These are phyloP conservation scores for Passer domesticus DNA, from an alignment of 2,113 vertebrate genomes.

Conservation along the genomic window DNA sequence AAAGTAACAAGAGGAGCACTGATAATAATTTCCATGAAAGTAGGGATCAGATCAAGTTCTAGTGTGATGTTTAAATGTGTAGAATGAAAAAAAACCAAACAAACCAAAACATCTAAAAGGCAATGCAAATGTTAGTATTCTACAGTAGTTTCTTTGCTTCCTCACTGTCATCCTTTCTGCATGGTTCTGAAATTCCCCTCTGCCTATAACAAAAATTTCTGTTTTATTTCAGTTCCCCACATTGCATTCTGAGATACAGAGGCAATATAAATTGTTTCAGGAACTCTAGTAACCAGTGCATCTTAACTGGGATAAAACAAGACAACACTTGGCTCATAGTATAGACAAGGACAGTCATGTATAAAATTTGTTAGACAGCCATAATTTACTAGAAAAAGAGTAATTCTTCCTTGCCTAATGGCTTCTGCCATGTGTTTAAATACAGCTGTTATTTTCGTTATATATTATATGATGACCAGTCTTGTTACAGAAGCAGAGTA, in stretches of 20 bases:
- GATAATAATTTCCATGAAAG: not conserved
- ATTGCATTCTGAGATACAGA: not conserved
- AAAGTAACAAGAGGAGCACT: not conserved
- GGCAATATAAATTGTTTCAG: not conserved
- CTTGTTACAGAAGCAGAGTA: conserved; percentile 2
- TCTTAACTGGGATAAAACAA: conserved; percentile 14
- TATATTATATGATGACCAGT: conserved; percentile 7
- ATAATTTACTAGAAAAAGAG: not conserved
- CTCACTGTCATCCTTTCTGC: not conserved
- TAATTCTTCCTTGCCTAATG: conserved; percentile 23
- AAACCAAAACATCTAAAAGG: not conserved
- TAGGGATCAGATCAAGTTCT: not conserved
- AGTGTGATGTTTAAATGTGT: not conserved
- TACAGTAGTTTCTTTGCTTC: not conserved
- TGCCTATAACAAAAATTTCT: not conserved
- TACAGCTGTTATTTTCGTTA: conserved; percentile 34
- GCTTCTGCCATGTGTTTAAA: conserved; percentile 36
- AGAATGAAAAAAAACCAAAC: not conserved
- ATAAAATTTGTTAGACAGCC: conserved; percentile 38
- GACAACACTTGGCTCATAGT: not conserved
- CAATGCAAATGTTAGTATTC: not conserved
- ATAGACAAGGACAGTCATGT: not conserved
- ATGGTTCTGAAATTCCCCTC: not conserved
- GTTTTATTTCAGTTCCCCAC: not conserved
- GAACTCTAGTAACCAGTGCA: not conserved